Conservation (phyloP, 2,797 vertebrate genomes). For the Parambassis ranga region DNA sequence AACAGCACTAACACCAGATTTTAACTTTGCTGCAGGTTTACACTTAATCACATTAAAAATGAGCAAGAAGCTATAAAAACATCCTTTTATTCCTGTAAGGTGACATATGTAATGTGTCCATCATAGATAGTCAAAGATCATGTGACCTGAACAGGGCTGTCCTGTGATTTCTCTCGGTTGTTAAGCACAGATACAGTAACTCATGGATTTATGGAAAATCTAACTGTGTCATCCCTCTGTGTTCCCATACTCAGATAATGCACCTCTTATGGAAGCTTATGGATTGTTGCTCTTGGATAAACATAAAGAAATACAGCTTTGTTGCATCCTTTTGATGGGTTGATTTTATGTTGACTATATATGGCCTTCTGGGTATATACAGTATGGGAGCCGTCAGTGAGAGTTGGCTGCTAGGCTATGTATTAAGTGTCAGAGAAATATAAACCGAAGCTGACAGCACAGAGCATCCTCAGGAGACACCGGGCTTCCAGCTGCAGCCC, state of each 20-base stretch:
- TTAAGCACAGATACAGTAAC: constrained; percentile 36
- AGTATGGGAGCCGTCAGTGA: constrained; percentile 32
- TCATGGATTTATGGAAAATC: constrained; percentile 32
- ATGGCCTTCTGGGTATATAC: constrained; percentile 26
- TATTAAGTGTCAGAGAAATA: constrained; percentile 61
- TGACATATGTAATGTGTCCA: not conserved
- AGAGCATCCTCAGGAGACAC: constrained; percentile 55
- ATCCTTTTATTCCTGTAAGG: not conserved
- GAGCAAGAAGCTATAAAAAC: not conserved
- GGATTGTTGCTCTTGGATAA: constrained; percentile 46
- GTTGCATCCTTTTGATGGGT: constrained; percentile 56
- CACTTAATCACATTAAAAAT: constrained; percentile 49
- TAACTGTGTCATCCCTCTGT: constrained; percentile 7
- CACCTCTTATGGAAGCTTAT: constrained; percentile 20
- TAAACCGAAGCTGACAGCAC: constrained; percentile 60
- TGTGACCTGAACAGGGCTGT: constrained; percentile 5
- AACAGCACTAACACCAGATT: constrained; percentile 54
- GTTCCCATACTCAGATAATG: constrained; percentile 32
- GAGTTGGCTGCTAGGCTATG: constrained; percentile 40
- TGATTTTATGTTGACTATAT: constrained; percentile 44
- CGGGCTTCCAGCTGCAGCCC: constrained; percentile 57
- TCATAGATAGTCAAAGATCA: not conserved
- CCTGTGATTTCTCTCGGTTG: not conserved
- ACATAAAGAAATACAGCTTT: constrained; percentile 32
- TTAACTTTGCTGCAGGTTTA: constrained; percentile 50